Evolutionary conservation across 2,797 vertebrate species (phyloP).

Genomic region (Alca torda): DNA sequence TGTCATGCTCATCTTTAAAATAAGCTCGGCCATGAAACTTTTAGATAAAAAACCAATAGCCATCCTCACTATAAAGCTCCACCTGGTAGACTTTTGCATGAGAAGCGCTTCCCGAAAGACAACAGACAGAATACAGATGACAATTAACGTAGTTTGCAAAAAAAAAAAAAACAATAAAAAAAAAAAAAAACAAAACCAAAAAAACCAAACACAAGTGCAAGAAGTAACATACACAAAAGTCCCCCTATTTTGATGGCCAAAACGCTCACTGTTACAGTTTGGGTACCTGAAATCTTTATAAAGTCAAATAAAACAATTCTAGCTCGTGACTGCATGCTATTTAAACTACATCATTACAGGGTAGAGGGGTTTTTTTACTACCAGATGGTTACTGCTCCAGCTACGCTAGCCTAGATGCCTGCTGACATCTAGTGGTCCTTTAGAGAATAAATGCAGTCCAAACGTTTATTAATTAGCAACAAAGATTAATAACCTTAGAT

Average conservation of each 20-base stretch:
- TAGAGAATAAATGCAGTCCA: neutral
- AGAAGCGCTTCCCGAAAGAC: neutral
- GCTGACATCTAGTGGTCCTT: slow-evolving; percentile 76
- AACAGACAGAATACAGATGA: neutral
- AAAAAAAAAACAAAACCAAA: too few relatives aligned
- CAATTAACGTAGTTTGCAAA: neutral
- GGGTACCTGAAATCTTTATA: neutral
- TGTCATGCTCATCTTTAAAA: neutral
- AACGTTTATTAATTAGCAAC: neutral
- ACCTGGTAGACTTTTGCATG: neutral
- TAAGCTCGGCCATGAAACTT: neutral
- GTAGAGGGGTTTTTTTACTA: slow-evolving; percentile 25
- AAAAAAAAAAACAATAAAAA: too few relatives aligned
- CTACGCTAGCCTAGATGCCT: neutral
- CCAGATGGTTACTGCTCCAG: slow-evolving; percentile 46
- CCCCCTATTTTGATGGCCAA: neutral
- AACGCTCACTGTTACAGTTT: neutral
- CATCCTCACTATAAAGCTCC: neutral
- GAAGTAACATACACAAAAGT: neutral
- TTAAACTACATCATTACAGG: neutral
- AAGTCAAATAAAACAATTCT: neutral
- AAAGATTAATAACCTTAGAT: neutral
- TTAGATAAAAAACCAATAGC: neutral
- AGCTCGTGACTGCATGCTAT: neutral
- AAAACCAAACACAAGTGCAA: neutral